Base-by-base conservation (phyloP, 2,113 vertebrate species). In the Cynocephalus volans region DNA sequence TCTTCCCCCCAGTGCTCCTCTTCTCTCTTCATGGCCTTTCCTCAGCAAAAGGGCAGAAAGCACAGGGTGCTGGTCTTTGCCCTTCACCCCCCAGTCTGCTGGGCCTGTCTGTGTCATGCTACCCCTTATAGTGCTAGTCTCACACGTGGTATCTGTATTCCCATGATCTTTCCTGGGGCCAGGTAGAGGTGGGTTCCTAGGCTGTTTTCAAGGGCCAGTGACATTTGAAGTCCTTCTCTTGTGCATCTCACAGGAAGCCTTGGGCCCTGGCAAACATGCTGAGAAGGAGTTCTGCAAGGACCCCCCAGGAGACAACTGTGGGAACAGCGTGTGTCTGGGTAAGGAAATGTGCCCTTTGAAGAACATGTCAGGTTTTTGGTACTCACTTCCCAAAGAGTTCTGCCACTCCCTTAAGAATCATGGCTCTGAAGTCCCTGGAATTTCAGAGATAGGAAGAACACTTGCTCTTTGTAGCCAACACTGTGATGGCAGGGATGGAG, bases 161-260 rank as follows among this genome's bases (percentile, higher is more conserved):
- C 80, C 15, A 5, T 70, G 8, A 13, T 48, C 73, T 82, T 56
- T 86, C 56, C 64, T 52, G 73, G 73, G 77, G 23, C 10, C 75
- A 73, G 17, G 36, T 18, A 15, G 81, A 24, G 45, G 10, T 86
- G 81, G 28, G 45, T 12, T 86, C 31, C 21, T 13, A 69, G 70
- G 62, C 21, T 41, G 12, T 56, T 73, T 94, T 84, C 54, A 76
- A 60, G 50, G 82, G 28, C 64, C 60, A 79, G 65, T 95, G 80
- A 96, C 54, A 10, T 72, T 82, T 90, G 92, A 77, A 26, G 17
- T 70, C 26, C n/a, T 93, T 95, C 77, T 94, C 26, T 92, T 96
- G n/a, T 92, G 6, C 75, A 45, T 95, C 85, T 69, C 52, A 23
- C 76, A 98, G 97, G 96, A 95, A 96, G 84, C 94, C 48, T 23